Evolutionary conservation across 2,888 invertebrate species (phyloP).

Genomic region (Parapristionchus giblindavisi): DNA sequence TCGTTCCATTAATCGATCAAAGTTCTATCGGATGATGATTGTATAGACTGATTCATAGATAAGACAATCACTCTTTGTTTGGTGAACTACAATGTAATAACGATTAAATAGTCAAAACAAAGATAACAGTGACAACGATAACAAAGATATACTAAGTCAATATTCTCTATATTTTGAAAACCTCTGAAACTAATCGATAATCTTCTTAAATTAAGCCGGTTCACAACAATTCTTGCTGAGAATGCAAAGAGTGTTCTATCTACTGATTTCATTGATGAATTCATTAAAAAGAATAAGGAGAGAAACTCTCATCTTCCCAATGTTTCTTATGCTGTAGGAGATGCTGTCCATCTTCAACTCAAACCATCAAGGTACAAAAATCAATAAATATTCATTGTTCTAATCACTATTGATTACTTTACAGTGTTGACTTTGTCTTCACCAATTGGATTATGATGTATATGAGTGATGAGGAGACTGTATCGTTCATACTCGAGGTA

Average conservation of each 20-base stretch:
- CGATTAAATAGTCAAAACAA: not conserved
- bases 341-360: constrained; percentile 73
- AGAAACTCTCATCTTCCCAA: constrained; percentile 71
- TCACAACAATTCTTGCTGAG: constrained; percentile 73
- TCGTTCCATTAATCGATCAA: too few species aligned
- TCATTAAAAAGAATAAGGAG: constrained; percentile 72
- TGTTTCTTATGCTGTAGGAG: constrained; percentile 72
- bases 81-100: not conserved
- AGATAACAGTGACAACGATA: too few species aligned
- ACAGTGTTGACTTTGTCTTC: constrained; percentile 74
- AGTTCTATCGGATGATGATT: too few species aligned
- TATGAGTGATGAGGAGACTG: constrained; percentile 72
- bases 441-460: constrained; percentile 77
- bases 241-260: constrained; percentile 72
- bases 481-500: constrained; percentile 15
- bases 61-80: too few species aligned
- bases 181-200: too few species aligned
- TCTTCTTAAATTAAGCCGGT: constrained; percentile 72
- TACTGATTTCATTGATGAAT: constrained; percentile 75
- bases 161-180: too few species aligned
- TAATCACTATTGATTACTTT: constrained; percentile 16
- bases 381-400: not conserved
- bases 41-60: too few species aligned
- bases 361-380: constrained; percentile 65
- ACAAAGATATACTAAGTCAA: too few species aligned